A percentile compares a stretch with the other conserved stretches of the same genome.
phyloP scores from a whole-genome alignment of 2,797 vertebrate genomes.

The Intellagama lesueurii region DNA sequence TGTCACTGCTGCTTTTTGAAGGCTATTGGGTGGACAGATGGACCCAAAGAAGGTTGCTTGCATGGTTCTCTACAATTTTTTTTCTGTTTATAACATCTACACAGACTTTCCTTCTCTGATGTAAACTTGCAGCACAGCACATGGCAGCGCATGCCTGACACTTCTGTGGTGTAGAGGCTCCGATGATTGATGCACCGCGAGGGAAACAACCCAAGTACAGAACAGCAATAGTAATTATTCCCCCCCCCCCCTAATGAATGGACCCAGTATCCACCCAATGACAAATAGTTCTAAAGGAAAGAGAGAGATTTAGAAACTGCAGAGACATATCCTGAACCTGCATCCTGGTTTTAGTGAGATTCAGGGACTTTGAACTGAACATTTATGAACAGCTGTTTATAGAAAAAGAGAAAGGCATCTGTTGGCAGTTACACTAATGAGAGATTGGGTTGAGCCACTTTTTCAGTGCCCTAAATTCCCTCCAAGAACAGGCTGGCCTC shows the following conservation, averaged over 20 bases:
- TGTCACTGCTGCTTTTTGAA: not conserved
- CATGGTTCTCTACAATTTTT: not conserved
- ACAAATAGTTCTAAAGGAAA: not conserved
- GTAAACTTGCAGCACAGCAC: not conserved
- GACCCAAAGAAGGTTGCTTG: not conserved
- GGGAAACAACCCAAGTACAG: not conserved
- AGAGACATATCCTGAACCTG: not conserved
- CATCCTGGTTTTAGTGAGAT: not conserved
- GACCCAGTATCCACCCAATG: not conserved
- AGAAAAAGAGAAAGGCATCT: not conserved
- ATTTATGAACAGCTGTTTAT: not conserved
- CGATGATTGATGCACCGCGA: not conserved
- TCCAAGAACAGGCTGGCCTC: conserved; percentile 17
- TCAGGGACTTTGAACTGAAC: not conserved
- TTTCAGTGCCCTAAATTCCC: not conserved
- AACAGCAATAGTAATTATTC: not conserved
- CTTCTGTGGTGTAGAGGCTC: not conserved
- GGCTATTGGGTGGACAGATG: not conserved
- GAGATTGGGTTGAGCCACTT: not conserved
- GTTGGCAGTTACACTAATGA: not conserved
- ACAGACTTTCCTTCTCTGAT: not conserved
- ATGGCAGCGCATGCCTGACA: not conserved
- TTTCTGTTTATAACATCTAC: not conserved
- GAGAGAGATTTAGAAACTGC: not conserved
- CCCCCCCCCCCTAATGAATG: not conserved